Evolutionary conservation across 2,113 vertebrate species (phyloP), one percentile per base, ranked within the genome.

Genomic region (Sturnus vulgaris): DNA sequence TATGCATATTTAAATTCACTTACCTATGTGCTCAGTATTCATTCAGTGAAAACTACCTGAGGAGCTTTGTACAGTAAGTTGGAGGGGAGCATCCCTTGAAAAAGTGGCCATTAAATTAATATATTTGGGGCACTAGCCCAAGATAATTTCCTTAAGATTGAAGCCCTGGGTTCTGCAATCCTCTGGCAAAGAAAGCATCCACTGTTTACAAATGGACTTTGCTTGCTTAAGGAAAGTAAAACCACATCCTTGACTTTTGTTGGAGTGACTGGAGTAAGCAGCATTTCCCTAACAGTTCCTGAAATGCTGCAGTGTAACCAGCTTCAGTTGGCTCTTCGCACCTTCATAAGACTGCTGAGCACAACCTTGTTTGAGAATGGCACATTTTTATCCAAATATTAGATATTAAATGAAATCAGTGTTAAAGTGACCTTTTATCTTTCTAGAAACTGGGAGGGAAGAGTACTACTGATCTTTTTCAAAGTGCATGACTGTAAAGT

Each of bases 351-450:
- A 82, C 96, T 93, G 88, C 95, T 85, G 93, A 97, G 97, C 96
- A 97, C 96, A 96, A 88, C 84, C 82, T 88, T 86, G 94, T 94
- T 90, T 52, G 46, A 95, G 83, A 96, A 86, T 20, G 90, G 97
- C 96, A 96, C 85, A 88, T 96, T 97, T 96, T 94, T 97, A 97
- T 91, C 97, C 96, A 95, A 90, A 97, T 95, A 91, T 86, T 93
- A 93, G 96, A 82, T 93, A 96, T 89, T 65, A 92, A 85, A 92
- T 50, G 30, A 95, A 93, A 94, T 95, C 96, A 97, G 97, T 98
- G 97, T 98, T 98, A 95, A 98, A 98, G 98, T 98, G 98, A 98
- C 97, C 97, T 98, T 98, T 98, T 95, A 95, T 95, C 96, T 97
- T 97, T 97, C 96, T 97, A 97, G 95, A 97, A 95, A 96, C 95